Conservation (phyloP, 2,113 vertebrate genomes). For the Cinclus mexicanus region DNA sequence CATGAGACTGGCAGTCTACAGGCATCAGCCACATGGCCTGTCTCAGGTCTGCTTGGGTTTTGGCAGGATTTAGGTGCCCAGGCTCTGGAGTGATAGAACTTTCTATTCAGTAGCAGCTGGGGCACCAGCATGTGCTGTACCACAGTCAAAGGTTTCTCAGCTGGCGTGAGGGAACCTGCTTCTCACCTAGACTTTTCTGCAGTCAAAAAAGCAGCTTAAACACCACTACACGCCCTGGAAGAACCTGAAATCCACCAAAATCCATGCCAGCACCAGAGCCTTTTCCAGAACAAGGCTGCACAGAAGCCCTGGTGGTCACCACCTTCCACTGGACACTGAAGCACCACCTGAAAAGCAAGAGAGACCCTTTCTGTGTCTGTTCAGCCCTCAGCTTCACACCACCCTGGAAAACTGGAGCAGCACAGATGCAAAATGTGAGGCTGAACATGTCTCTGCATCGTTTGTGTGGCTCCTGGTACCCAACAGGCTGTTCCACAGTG, state of each 20-base stretch:
- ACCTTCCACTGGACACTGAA: neutral
- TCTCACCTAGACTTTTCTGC: neutral
- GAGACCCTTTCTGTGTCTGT: neutral
- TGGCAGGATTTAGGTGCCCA: neutral
- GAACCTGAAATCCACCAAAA: neutral
- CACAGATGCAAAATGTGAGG: rapidly evolving
- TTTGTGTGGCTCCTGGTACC: neutral
- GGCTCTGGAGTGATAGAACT: neutral
- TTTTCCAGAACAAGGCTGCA: neutral
- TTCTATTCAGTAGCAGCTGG: neutral
- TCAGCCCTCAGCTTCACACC: neutral
- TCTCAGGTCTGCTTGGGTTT: neutral
- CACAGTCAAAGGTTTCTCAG: rapidly evolving
- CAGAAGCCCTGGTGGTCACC: neutral
- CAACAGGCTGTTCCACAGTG: neutral
- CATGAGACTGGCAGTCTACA: neutral
- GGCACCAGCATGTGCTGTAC: rapidly evolving
- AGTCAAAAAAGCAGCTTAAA: neutral
- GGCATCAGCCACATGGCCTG: rapidly evolving
- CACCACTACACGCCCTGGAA: neutral
- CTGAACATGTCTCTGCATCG: rapidly evolving
- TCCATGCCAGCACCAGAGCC: neutral
- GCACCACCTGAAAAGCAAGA: neutral
- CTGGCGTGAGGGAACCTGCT: neutral
- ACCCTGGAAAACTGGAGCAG: neutral